These are phyloP conservation scores for Mallotus villosus DNA, from an alignment of 2,797 vertebrate genomes.

Conservation along the genomic window DNA sequence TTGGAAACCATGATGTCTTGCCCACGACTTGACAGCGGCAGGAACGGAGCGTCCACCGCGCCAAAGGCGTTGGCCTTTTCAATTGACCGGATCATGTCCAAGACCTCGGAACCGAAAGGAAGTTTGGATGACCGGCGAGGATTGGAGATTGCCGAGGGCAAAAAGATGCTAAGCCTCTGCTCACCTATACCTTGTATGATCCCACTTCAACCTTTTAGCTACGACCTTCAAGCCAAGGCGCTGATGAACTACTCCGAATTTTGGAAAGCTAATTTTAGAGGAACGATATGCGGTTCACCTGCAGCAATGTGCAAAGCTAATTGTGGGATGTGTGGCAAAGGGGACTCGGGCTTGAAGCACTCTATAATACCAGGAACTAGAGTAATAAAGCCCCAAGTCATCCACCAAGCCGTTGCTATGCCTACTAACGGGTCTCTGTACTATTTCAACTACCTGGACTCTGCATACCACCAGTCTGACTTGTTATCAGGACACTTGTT, in stretches of 20 bases:
- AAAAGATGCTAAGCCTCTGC: constrained; percentile 84
- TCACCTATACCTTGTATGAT: constrained; percentile 93
- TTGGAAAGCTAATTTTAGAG: constrained; percentile 90
- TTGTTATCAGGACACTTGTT: constrained; percentile 84
- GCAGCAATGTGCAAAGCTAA: constrained; percentile 86
- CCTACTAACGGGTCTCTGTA: constrained; percentile 88
- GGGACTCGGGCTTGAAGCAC: constrained; percentile 82
- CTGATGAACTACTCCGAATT: constrained; percentile 95
- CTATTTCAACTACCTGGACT: constrained; percentile 96
- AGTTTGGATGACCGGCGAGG: constrained; percentile 73
- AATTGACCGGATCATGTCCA: constrained; percentile 98
- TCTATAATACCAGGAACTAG: constrained; percentile 77
- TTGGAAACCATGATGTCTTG: constrained; percentile 89
- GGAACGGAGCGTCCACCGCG: constrained; percentile 79
- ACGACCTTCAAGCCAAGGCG: constrained; percentile 90
- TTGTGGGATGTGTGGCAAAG: constrained; percentile 88
- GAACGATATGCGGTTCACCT: constrained; percentile 78
- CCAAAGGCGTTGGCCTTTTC: constrained; percentile 96
- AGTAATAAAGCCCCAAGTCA: constrained; percentile 95
- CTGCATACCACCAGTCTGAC: constrained; percentile 86
- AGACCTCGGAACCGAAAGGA: constrained; percentile 81
- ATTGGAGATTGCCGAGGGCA: constrained; percentile 72
- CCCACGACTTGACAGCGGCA: constrained; percentile 74
- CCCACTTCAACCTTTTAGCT: constrained; percentile 88
- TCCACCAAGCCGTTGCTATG: constrained; percentile 88